Percentiles rank a stretch among this genome's conserved stretches.
These are phyloP conservation scores for Coturnix japonica DNA, from an alignment of 2,113 vertebrate genomes.

Conservation along the genomic window DNA sequence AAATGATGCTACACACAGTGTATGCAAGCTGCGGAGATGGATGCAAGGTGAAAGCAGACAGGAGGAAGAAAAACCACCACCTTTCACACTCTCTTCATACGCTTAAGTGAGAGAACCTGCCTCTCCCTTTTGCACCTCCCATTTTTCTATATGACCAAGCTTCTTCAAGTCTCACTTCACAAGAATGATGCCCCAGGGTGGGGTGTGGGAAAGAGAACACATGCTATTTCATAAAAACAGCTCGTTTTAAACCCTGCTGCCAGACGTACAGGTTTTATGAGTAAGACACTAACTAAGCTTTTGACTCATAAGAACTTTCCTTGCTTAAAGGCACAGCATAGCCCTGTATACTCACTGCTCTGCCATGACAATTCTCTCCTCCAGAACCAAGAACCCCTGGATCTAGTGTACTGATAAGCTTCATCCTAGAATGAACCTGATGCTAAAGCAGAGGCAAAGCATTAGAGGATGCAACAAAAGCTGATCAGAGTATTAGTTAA, in stretches of 20 bases:
- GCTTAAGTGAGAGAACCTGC: background rate
- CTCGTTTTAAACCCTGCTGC: slow-evolving; percentile 63
- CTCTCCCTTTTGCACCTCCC: slow-evolving; percentile 58
- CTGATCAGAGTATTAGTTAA: background rate
- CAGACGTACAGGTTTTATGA: slow-evolving; percentile 65
- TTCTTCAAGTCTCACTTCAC: slow-evolving; percentile 65
- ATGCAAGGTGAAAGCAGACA: background rate
- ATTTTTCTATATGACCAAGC: slow-evolving; percentile 46
- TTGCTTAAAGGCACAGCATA: slow-evolving; percentile 28
- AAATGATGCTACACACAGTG: rapidly evolving
- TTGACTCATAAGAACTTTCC: slow-evolving; percentile 51
- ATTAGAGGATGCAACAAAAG: background rate
- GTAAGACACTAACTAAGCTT: slow-evolving; percentile 59
- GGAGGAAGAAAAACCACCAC: background rate
- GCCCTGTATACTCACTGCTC: background rate
- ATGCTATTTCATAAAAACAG: slow-evolving; percentile 57
- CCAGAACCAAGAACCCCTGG: background rate
- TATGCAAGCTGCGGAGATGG: background rate
- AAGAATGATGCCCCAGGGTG: slow-evolving; percentile 76
- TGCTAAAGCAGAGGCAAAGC: background rate
- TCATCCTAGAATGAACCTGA: background rate
- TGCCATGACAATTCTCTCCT: background rate
- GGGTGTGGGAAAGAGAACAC: slow-evolving; percentile 59
- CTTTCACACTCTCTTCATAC: background rate
- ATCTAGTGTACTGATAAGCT: background rate